These are phyloP conservation scores for Barnardius zonarius DNA, from an alignment of 2,113 vertebrate species.

Conservation along the genomic window DNA sequence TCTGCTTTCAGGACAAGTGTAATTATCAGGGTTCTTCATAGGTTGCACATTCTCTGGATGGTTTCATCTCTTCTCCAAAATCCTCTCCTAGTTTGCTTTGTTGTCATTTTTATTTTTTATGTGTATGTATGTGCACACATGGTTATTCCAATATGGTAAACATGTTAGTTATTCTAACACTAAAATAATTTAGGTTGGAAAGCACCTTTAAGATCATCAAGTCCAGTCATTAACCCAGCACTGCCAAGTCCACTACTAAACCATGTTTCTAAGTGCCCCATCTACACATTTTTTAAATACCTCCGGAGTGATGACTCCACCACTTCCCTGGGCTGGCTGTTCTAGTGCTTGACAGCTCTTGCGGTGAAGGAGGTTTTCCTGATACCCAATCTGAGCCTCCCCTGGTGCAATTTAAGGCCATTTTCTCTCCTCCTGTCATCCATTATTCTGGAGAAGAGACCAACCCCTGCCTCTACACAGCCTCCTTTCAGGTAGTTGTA, in stretches of 20 bases:
- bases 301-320: background rate
- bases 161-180: background rate
- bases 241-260: background rate
- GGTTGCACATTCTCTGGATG: background rate
- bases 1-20: background rate
- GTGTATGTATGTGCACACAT: accelerated
- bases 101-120: background rate
- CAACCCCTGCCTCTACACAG: background rate
- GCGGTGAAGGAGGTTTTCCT: background rate
- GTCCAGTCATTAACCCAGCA: background rate
- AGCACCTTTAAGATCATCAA: background rate
- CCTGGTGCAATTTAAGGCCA: background rate
- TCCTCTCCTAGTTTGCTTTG: background rate
- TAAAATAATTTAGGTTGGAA: background rate
- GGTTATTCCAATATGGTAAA: background rate
- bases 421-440: background rate
- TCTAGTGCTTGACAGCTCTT: background rate
- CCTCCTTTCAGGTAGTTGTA: background rate
- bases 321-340: background rate
- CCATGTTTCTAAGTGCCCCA: no score
- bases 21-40: background rate
- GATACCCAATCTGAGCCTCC: background rate
- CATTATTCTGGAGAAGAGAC: background rate
- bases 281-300: background rate
- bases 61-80: background rate